Evolutionary conservation across 2,797 vertebrate species (phyloP), one percentile per base, ranked within the genome.

Genomic region (Gymnothorax javanicus): DNA sequence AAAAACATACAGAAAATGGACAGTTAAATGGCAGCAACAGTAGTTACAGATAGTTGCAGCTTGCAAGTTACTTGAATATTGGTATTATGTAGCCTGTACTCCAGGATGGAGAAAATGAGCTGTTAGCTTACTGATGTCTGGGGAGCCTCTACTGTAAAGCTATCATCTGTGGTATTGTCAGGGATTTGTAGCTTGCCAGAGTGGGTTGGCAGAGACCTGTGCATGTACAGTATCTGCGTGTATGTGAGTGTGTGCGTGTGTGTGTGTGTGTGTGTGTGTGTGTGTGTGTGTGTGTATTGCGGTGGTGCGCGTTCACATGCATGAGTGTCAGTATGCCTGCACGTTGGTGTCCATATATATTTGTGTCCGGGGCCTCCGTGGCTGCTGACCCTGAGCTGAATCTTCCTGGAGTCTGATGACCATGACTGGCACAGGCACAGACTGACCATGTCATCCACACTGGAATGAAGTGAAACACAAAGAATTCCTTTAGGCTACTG

Each of bases 121-220:
- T 43, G 84, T 54, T 71, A 86, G 91, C 91, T 94, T 94, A 93
- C 92, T 94, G 90, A 93, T 93, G 94, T 91, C 95, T 94, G 92
- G 94, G 93, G 92, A 94, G 94, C 92, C 92, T 94, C 89, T 89
- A 91, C 92, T 95, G 93, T 94, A 95, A 95, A 95, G 94, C 95
- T 95, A 95, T 94, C 94, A 95, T 96, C 94, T 94, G 94, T 94
- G 93, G 93, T 94, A 92, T 93, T 95, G 95, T 96, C 94, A 94
- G 92, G 93, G 95, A 96, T 96, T 96, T 96, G 95, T 96, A 95
- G 93, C 94, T 95, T 96, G 95, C 95, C 95, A 94, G 92, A 84
- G 89, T 87, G 89, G 89, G 88, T 92, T 94, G 94, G 92, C 93
- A 94, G 92, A 93, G 92, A 94, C 91, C 93, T 91, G 90, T 91